Evolutionary conservation across 2,113 vertebrate genomes (phyloP).

Genomic region (Chunga burmeisteri): DNA sequence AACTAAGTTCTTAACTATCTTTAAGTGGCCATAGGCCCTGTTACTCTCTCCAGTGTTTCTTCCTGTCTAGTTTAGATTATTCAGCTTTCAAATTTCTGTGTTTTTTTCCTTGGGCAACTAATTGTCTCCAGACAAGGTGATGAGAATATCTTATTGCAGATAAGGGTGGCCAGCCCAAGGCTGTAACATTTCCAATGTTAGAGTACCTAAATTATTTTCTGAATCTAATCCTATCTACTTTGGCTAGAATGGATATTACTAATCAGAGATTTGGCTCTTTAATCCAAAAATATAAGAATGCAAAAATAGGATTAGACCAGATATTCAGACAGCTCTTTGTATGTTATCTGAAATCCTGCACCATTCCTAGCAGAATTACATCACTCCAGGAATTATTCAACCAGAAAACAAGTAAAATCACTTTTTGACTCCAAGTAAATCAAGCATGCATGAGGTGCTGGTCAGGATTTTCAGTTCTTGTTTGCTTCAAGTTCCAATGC

Average conservation of each 20-base stretch:
- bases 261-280: neutral
- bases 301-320: neutral
- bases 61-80: neutral
- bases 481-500: conserved; percentile 15
- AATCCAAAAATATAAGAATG: neutral
- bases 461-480: neutral
- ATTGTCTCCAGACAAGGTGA: neutral
- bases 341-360: neutral
- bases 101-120: neutral
- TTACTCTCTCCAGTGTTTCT: neutral
- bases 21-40: neutral
- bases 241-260: neutral
- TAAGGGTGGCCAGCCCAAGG: neutral
- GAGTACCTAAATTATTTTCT: neutral
- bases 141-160: neutral
- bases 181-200: neutral
- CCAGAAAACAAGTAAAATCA: conserved; percentile 22
- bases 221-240: neutral
- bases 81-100: neutral
- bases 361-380: neutral
- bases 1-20: neutral
- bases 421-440: conserved; percentile 25
- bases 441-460: neutral
- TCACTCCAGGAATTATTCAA: neutral
- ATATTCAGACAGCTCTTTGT: neutral